These are phyloP conservation scores for Microtus montanus DNA, from an alignment of 2,113 vertebrate species.

Conservation along the genomic window DNA sequence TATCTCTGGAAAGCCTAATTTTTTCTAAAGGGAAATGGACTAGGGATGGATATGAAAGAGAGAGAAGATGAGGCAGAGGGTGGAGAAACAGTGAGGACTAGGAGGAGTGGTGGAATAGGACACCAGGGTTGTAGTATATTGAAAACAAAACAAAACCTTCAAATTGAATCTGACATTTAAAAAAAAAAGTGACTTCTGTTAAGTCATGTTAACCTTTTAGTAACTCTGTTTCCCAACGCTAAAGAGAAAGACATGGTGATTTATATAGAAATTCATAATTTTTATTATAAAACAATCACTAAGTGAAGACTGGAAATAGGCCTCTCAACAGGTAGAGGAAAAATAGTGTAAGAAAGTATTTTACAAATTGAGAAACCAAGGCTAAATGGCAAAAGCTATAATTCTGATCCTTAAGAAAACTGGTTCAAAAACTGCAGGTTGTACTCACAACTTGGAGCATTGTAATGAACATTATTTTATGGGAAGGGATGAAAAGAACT, in stretches of 20 bases:
- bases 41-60: not conserved
- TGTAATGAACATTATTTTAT: not conserved
- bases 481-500: not conserved
- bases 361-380: conserved; percentile 2
- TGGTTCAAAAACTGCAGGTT: not conserved
- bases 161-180: not conserved
- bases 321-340: not conserved
- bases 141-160: not conserved
- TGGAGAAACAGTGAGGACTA: not conserved
- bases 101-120: not conserved
- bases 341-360: not conserved
- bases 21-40: not conserved
- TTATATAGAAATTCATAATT: not conserved
- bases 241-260: not conserved
- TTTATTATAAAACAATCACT: not conserved
- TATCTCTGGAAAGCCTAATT: not conserved
- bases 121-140: not conserved
- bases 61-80: not conserved
- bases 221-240: not conserved
- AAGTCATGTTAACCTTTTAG: not conserved
- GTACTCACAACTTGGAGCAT: not conserved
- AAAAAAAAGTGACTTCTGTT: not conserved
- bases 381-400: not conserved
- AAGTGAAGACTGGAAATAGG: not conserved
- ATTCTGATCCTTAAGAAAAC: not conserved